Evolutionary conservation across 2,888 invertebrate species (phyloP).

Genomic region (Cinara cedri): DNA sequence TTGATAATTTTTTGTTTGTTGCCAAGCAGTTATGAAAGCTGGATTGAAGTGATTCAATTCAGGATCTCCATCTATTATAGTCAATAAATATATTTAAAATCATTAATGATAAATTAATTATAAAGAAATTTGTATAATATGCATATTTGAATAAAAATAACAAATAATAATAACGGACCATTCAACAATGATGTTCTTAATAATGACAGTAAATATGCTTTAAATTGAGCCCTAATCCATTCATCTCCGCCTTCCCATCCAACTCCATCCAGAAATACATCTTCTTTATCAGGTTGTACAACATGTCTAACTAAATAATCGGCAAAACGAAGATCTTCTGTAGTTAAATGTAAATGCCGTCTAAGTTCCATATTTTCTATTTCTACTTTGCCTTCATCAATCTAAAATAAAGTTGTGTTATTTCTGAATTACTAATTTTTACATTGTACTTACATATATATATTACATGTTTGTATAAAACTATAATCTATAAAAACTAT

Average conservation of each 20-base stretch:
- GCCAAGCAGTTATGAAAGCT: constrained; percentile 83
- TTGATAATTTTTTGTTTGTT: constrained; percentile 85
- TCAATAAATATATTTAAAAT: constrained; percentile 1
- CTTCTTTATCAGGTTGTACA: constrained; percentile 68
- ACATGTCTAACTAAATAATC: constrained; percentile 87
- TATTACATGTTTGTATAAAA: background rate
- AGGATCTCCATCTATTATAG: constrained; percentile 73
- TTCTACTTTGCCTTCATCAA: constrained; percentile 85
- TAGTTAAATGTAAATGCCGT: constrained; percentile 84
- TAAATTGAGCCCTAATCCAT: constrained; percentile 95
- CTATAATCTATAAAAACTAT: too few relatives aligned
- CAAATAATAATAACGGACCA: constrained; percentile 65
- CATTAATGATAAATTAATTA: background rate
- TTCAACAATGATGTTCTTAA: constrained; percentile 78
- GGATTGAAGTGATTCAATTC: constrained; percentile 89
- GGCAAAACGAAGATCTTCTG: constrained; percentile 93
- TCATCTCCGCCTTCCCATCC: constrained; percentile 93
- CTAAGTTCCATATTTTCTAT: constrained; percentile 76
- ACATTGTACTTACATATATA: background rate
- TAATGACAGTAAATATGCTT: constrained; percentile 81
- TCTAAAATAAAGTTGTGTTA: constrained; percentile 63
- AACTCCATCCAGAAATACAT: constrained; percentile 75
- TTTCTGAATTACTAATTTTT: background rate
- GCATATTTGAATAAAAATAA: constrained; percentile 19
- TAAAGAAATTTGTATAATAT: too few relatives aligned